Evolutionary conservation across 2,888 invertebrate genomes (phyloP).

Genomic region (Eutolmus rufibarbis): DNA sequence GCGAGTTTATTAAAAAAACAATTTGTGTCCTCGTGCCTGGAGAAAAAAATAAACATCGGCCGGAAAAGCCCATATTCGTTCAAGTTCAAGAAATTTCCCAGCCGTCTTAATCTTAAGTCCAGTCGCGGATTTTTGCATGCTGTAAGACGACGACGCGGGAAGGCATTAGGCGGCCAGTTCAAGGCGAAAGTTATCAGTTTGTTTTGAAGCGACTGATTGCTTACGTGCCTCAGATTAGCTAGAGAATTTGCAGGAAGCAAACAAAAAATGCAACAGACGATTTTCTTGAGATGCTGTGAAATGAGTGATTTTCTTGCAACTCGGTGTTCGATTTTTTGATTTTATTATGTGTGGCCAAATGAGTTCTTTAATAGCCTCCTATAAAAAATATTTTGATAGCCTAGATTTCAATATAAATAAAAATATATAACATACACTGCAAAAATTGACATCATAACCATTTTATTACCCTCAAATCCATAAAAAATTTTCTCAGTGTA

Average conservation of each 20-base stretch:
- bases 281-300: neutral
- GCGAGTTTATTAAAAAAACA: constrained; percentile 7
- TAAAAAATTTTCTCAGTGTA: too few species aligned
- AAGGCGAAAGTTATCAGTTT: neutral
- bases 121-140: neutral
- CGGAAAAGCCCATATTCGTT: neutral
- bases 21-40: neutral
- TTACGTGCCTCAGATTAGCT: neutral
- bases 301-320: neutral
- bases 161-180: neutral
- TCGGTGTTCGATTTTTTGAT: too few species aligned
- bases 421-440: too few species aligned
- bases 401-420: too few species aligned
- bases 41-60: neutral
- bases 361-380: too few species aligned
- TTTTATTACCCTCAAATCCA: too few species aligned
- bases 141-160: neutral
- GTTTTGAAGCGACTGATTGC: neutral
- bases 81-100: constrained; percentile 3
- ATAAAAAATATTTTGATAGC: too few species aligned
- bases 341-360: too few species aligned
- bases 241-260: neutral
- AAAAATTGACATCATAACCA: too few species aligned
- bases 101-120: neutral
- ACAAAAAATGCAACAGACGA: neutral